Evolutionary conservation across 2,113 vertebrate genomes (phyloP), one percentile per base, ranked within the genome.

Genomic region (Chitala chitala): DNA sequence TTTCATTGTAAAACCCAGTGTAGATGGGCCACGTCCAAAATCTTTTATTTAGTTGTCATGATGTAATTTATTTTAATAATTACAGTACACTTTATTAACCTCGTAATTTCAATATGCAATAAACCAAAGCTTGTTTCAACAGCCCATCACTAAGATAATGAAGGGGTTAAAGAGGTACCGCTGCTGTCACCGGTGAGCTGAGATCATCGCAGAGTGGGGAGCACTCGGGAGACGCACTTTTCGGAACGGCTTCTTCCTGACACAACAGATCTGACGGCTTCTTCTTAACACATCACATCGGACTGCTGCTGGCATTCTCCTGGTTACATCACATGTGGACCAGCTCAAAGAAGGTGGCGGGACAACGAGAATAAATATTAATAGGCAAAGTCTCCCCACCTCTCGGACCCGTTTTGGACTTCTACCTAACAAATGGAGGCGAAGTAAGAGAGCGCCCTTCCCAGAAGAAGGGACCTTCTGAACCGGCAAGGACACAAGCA

Each of bases 91-190:
- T 5, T 61, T 38, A 15, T 20, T 20, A 17, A 5, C 5, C 12
- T 46, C 12, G 44, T 6, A 5, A 46, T n/a, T n/a, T n/a, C n/a
- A n/a, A n/a, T n/a, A n/a, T n/a, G n/a, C n/a, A n/a, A n/a, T n/a
- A n/a, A n/a, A n/a, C n/a, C n/a, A n/a, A n/a, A n/a, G n/a, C n/a
- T n/a, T n/a, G n/a, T 46, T 40, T 66, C 26, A 55, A 40, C 40
- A 53, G 76, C 44, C 44, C 38, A n/a, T 17, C 5, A 42, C 44
- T 59, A 17, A 13, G 74, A 70, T 8, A 33, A 69, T 74, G 48
- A 83, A 90, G 79, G 87, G 86, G 88, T 90, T 90, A 89, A 90
- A 78, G 81, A 87, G 84, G 86, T 84, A 86, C 87, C 82, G 85
- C 74, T 64, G 65, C 80, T 63, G 73, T 73, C 76, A 75, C 78